phyloP scores from a whole-genome alignment of 2,113 vertebrate species.

The Corythornis vintsioides region DNA sequence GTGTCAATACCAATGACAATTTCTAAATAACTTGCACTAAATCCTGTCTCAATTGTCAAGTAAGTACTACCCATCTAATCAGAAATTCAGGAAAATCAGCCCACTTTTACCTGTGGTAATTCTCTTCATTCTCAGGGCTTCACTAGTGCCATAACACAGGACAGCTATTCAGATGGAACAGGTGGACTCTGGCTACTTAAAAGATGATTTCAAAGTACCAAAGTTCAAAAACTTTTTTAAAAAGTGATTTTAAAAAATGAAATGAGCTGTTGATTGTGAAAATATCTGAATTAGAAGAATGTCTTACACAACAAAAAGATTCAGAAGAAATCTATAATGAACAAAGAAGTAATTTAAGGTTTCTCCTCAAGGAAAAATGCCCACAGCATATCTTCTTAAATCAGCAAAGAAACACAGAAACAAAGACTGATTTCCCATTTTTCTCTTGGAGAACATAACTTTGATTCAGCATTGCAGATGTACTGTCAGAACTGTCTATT shows the following conservation, averaged over 20 bases:
- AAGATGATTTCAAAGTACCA: not conserved
- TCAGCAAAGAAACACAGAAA: not conserved
- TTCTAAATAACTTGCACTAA: not conserved
- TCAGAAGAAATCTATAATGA: constrained; percentile 29
- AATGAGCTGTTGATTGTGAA: constrained; percentile 16
- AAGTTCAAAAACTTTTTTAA: not conserved
- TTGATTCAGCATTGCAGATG: not conserved
- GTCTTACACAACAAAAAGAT: not conserved
- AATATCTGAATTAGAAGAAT: not conserved
- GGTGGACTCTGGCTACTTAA: not conserved
- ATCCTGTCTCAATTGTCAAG: not conserved
- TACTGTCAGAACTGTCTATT: not conserved
- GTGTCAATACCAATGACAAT: not conserved
- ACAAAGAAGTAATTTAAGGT: constrained; percentile 17
- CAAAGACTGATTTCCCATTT: not conserved
- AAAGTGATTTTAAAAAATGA: not conserved
- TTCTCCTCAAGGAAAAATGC: not conserved
- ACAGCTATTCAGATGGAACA: not conserved
- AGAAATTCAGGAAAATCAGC: not conserved
- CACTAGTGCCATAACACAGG: not conserved
- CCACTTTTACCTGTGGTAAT: not conserved
- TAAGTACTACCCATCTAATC: not conserved
- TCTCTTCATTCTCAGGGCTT: not conserved
- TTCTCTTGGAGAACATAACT: not conserved
- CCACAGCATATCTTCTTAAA: not conserved